Base-by-base conservation (phyloP, 1,140 invertebrate species). In the Dendrolimus kikuchii region DNA sequence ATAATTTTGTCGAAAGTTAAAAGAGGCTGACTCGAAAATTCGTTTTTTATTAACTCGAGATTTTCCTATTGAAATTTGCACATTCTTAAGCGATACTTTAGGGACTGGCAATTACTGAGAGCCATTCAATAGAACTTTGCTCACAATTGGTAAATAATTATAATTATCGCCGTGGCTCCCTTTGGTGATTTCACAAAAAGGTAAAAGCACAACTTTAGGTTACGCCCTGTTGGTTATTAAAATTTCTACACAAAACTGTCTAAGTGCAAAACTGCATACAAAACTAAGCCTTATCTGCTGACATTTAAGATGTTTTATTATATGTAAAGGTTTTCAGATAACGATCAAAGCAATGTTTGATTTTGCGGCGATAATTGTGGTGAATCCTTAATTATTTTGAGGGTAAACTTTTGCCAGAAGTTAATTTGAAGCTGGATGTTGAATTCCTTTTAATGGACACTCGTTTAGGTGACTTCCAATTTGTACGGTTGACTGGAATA, bases 301-400 rank as follows among this genome's bases (percentile, higher is more conserved):
- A 41, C 38, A 2, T 47, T 40, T 75, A 81, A 59, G 66, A 69
- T 76, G 57, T 51, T 38, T 72, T 60, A 68, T 68, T 74, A 40
- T 39, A 43, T 37, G 47, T 46, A 49, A 58, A 66, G 52, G 71
- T 74, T 66, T 72, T 66, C 58, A 69, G 68, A 74, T 76, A 77
- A 77, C 66, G 78, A 84, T 84, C 79, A 84, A 84, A 84, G 77
- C 64, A 59, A 75, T 77, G 75, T 81, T 84, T 81, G 81, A 83
- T 86, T 84, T 83, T 81, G 80, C 66, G 78, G 83, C 68, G 81
- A 86, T 86, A 86, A 86, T 86, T 86, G 81, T 71, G 83, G 83
- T 68, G 78, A 81, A 86, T 86, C 83, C 75, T 82, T 86, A 86
- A 86, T 86, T 86, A 84, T 86, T 86, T 86, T 80, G 81, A 81